Base-by-base conservation (phyloP, 2,888 invertebrate genomes). In the Halocaridina rubra region DNA sequence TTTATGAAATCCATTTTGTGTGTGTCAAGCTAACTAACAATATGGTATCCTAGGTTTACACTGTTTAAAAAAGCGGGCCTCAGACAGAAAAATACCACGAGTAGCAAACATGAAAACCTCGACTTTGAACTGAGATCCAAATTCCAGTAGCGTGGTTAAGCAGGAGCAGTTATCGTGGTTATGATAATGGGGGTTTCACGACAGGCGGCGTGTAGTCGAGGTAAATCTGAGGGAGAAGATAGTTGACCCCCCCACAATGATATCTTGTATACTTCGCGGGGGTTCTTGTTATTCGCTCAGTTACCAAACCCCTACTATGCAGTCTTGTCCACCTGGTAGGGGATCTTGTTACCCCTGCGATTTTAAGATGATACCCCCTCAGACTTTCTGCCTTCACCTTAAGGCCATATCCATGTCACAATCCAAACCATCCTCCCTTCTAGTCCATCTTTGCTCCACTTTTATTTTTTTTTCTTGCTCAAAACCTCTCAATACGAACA, bases 221-320 rank as follows among this genome's bases (percentile, higher is more conserved):
- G 69, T 76, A 81, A n/a, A 53, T 53, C 53, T n/a, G 53, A 53
- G n/a, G 76, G 33, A 46, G 33, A 24, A 53, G 64, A 75, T 76
- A 81, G 57, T 76, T 76, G 76, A 76, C 81, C 76, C 27, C 67
- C 81, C 76, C 24, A 75, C 75, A 76, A 76, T 76, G 81, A 76
- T 81, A 76, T 76, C 69, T 76, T 81, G 81, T 81, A 75, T 75
- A 76, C 81, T 33, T 81, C 32, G 76, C 67, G 81, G 76, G 69
- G 53, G 10, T 8, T 69, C 75, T 29, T 81, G 81, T 81, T 81
- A 76, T 76, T 81, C 59, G 69, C 57, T 46, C 30, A 61, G 75
- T 39, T 67, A 7, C 57, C 29, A 16, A 59, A 39, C 69, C 76
- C 81, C 76, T 29, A 59, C 76, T 67, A 69, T 7, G 76, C 76